A percentile compares a stretch with the other conserved stretches of the same genome.
Evolutionary conservation across 2,888 invertebrate genomes (phyloP).

Genomic region (Beris morrisii): DNA sequence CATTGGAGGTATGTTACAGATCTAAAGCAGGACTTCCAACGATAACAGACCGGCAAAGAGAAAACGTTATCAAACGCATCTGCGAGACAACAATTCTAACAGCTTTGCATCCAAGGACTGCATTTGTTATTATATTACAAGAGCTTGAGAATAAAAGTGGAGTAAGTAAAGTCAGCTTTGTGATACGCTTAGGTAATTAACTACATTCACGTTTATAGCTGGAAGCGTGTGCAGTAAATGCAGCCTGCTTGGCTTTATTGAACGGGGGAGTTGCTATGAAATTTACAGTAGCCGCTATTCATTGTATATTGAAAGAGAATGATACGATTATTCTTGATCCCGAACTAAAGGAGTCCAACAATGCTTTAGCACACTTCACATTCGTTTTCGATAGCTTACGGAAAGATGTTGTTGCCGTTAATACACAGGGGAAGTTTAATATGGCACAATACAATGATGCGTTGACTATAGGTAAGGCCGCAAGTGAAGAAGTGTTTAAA

Average conservation of each 20-base stretch:
- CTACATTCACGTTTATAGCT: constrained; percentile 57
- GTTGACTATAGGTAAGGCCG: constrained; percentile 65
- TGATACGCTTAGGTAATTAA: not conserved
- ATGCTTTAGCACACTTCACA: constrained; percentile 66
- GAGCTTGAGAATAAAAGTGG: constrained; percentile 84
- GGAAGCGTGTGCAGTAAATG: constrained; percentile 79
- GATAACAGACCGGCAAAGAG: constrained; percentile 70
- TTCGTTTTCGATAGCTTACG: constrained; percentile 74
- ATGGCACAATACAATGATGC: constrained; percentile 69
- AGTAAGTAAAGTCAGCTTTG: constrained; percentile 57
- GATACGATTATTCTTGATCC: constrained; percentile 69
- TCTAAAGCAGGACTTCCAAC: constrained; percentile 76
- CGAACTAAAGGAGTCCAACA: constrained; percentile 56
- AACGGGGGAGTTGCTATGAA: constrained; percentile 84
- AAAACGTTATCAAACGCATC: constrained; percentile 73
- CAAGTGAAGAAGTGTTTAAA: constrained; percentile 69
- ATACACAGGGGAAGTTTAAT: constrained; percentile 71
- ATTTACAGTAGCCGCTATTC: constrained; percentile 76
- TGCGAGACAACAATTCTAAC: constrained; percentile 74
- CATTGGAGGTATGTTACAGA: constrained; percentile 76
- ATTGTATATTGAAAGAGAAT: constrained; percentile 67
- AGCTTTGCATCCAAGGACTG: constrained; percentile 76
- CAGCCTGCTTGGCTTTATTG: constrained; percentile 77
- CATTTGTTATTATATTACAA: constrained; percentile 77
- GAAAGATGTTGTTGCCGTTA: constrained; percentile 63